Evolutionary conservation across 2,113 vertebrate species (phyloP).

Genomic region (Oceanites oceanicus): DNA sequence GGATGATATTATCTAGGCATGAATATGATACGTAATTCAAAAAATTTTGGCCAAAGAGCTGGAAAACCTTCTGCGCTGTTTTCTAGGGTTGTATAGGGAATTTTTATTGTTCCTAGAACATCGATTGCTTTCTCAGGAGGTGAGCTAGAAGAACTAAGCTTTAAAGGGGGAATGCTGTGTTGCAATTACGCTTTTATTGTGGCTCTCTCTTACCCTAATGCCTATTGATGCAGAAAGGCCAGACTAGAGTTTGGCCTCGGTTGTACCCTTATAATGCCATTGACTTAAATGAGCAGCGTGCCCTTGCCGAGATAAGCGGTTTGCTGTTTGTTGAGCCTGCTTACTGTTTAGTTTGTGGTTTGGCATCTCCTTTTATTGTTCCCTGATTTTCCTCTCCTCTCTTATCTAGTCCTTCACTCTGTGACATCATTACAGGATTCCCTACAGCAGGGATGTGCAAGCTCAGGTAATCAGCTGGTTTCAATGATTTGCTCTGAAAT

Average conservation of each 20-base stretch:
- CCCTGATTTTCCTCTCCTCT: conserved; percentile 65
- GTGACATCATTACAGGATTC: conserved; percentile 80
- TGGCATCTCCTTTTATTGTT: conserved; percentile 59
- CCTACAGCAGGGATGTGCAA: conserved; percentile 81
- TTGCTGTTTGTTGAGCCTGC: conserved; percentile 55
- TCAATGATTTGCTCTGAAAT: conserved; percentile 41
- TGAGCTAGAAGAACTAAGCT: conserved; percentile 14
- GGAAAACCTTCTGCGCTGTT: neutral
- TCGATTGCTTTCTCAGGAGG: conserved; percentile 37
- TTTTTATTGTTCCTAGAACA: neutral
- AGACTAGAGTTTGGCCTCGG: neutral
- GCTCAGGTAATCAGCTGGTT: conserved; percentile 77
- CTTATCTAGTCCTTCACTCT: conserved; percentile 77
- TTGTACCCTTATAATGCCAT: neutral
- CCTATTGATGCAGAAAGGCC: neutral
- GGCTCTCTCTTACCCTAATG: conserved; percentile 12
- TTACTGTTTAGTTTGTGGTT: conserved; percentile 59
- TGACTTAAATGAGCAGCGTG: neutral
- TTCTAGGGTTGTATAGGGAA: neutral
- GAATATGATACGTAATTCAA: conserved; percentile 35
- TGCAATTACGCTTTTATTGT: conserved; percentile 10
- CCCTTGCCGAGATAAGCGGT: neutral
- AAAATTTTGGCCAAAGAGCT: conserved; percentile 41
- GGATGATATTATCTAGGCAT: conserved; percentile 45
- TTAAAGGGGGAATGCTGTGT: neutral